phyloP scores from a whole-genome alignment of 2,888 invertebrate species.

The Drosophila mayaguana region DNA sequence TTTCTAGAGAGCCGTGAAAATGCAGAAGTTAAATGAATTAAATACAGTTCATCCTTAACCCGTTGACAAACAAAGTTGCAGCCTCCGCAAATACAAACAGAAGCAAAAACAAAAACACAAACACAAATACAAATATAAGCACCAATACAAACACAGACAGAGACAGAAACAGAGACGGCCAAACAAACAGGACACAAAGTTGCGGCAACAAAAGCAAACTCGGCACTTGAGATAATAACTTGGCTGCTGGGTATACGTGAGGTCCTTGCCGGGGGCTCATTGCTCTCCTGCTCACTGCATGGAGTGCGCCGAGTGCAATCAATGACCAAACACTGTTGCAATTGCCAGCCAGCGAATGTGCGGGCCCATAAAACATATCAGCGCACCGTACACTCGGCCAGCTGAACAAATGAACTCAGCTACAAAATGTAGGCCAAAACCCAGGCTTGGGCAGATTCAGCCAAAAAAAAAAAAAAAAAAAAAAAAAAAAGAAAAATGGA shows the following conservation, averaged over 20 bases:
- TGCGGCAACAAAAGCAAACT: conserved; percentile 22
- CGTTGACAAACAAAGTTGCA: conserved; percentile 29
- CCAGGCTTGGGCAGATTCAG: not conserved
- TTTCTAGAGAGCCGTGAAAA: not conserved
- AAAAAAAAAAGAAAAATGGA: not conserved
- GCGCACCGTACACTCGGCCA: conserved; percentile 44
- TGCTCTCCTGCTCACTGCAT: not conserved
- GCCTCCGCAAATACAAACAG: conserved; percentile 3
- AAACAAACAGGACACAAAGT: conserved; percentile 27
- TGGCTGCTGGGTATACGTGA: conserved; percentile 13
- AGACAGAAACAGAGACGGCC: not conserved
- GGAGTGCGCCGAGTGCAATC: conserved; percentile 17
- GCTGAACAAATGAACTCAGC: conserved; percentile 33
- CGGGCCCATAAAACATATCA: conserved; percentile 56
- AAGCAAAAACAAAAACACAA: not conserved
- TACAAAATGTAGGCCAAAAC: conserved; percentile 20
- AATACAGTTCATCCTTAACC: conserved; percentile 3
- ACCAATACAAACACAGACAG: not conserved
- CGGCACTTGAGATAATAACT: conserved; percentile 55
- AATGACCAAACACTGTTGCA: conserved; percentile 59
- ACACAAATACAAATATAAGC: not conserved
- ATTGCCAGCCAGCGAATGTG: conserved; percentile 14
- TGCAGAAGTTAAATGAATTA: conserved; percentile 11
- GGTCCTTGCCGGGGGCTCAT: not conserved
- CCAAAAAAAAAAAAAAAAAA: too few relatives aligned